phyloP scores from a whole-genome alignment of 2,888 invertebrate genomes.

The Idaea biselata region DNA sequence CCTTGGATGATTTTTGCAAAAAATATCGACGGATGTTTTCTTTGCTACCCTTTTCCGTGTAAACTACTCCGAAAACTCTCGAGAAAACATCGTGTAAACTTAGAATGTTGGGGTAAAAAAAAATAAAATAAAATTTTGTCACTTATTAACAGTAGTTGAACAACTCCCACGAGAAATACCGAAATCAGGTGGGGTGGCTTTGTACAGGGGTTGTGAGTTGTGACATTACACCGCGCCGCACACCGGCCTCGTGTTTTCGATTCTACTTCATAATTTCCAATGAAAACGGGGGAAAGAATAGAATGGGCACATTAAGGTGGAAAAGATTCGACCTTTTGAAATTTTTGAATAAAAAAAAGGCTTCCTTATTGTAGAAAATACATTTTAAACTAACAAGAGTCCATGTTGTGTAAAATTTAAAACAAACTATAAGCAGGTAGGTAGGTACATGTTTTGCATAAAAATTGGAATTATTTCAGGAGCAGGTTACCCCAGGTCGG shows the following conservation, averaged over 20 bases:
- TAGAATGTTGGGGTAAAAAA: neutral
- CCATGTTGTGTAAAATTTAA: neutral
- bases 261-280: constrained; percentile 45
- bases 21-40: neutral
- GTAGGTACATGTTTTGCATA: neutral
- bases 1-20: neutral
- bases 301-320: neutral
- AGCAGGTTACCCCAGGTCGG: constrained; percentile 72
- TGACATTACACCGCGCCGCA: constrained; percentile 41
- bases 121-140: constrained; percentile 43
- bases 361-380: constrained; percentile 1
- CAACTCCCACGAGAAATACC: constrained; percentile 68
- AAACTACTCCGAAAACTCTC: neutral
- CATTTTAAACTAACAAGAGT: neutral
- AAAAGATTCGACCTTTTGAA: neutral
- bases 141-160: constrained; percentile 54
- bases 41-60: neutral
- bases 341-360: too few species aligned
- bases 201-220: constrained; percentile 43
- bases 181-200: constrained; percentile 57
- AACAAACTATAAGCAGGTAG: neutral
- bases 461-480: constrained; percentile 32
- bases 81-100: neutral
- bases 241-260: constrained; percentile 31
- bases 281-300: constrained; percentile 33